These are phyloP conservation scores for Drosophila anomalata DNA, from an alignment of 2,888 invertebrate genomes.

Conservation along the genomic window DNA sequence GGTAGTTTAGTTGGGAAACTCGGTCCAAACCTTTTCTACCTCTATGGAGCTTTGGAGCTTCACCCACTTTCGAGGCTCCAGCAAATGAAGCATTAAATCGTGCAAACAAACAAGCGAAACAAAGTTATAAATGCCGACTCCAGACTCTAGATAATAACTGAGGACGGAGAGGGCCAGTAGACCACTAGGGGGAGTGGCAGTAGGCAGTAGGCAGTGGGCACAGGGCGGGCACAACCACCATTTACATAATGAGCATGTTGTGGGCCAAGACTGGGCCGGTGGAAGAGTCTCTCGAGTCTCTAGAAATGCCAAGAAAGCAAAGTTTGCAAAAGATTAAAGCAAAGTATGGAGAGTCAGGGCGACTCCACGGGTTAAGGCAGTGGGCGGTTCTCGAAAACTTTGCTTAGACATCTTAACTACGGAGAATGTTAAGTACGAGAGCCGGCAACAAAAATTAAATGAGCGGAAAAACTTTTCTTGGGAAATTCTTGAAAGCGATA, in stretches of 20 bases:
- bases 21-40: conserved; percentile 13
- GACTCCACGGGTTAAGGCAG: not conserved
- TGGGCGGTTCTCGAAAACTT: conserved; percentile 36
- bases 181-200: conserved; percentile 11
- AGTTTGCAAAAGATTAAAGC: conserved; percentile 36
- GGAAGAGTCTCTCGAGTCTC: conserved; percentile 4
- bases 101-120: conserved; percentile 73
- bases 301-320: conserved; percentile 40
- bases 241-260: conserved; percentile 57
- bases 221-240: conserved; percentile 17
- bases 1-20: conserved; percentile 20
- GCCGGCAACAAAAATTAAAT: conserved; percentile 32
- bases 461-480: conserved; percentile 26
- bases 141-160: conserved; percentile 57
- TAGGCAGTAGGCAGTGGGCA: conserved; percentile 12
- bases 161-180: conserved; percentile 11
- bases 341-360: not conserved
- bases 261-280: conserved; percentile 45
- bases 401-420: conserved; percentile 29
- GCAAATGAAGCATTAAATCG: conserved; percentile 76
- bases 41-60: conserved; percentile 8
- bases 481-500: conserved; percentile 18
- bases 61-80: conserved; percentile 39
- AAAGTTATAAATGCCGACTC: conserved; percentile 64
- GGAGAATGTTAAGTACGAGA: conserved; percentile 8